Base-by-base conservation (phyloP, 2,888 invertebrate genomes). In the Cloeon dipterum region DNA sequence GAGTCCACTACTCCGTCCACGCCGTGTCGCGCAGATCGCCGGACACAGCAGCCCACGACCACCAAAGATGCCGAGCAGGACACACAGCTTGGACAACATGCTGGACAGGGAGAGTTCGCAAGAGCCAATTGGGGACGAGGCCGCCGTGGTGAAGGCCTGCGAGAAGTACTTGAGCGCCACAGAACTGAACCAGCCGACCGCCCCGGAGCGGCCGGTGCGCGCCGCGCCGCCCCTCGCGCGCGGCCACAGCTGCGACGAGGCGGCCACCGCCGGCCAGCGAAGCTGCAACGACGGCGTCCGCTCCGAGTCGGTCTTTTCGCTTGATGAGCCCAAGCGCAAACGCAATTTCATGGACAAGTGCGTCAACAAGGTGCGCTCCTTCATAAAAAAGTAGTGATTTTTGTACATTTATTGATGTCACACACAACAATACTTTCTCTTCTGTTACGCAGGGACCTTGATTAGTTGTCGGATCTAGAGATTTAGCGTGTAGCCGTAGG, bases 281-380 rank as follows among this genome's bases (percentile, higher is more conserved):
- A 14, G 13, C 38, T 1, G 20, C 18, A n/a, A 7, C 23, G n/a
- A 3, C 26, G 26, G 29, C 19, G 29, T 32, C 14, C 36, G 29
- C 29, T 29, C 41, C 7, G 65, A 65, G 47, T 65, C 67, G 40
- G 57, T 63, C 42, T 55, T 63, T 41, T 65, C 68, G 43, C 51
- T 71, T 48, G 64, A 64, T 37, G 68, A 68, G 49, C 66, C 63
- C 7, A 74, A 74, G 54, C 63, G 70, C 50, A 74, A 72, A 56
- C 71, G 72, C 53, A 81, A 79, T 57, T 81, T 83, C 55, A 76
- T 83, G 70, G 81, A 82, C 65, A 66, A 74, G 55, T 78, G 77
- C 58, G 74, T 78, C 47, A 77, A 75, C 60, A 78, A 78, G 69
- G 74, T 78, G 57, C 70, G 75, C 63, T 73, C 74, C 61, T 64